Evolutionary conservation across 2,888 invertebrate species (phyloP), one percentile per base, ranked within the genome.

Genomic region (Lamproptera curius): DNA sequence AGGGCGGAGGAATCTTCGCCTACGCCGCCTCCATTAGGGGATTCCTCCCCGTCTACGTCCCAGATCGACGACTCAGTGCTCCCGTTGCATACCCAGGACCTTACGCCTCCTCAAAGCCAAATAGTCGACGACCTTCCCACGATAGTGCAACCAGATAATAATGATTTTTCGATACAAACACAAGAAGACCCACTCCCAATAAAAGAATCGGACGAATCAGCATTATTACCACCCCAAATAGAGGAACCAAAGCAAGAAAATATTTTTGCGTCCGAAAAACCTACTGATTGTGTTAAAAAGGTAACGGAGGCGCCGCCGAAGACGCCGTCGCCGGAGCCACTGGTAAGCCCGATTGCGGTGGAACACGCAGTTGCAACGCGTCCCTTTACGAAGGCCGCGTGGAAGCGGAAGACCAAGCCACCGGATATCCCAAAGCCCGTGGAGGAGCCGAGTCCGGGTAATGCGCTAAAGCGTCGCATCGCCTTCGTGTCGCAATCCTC

Each of bases 401-500:
- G 90, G 90, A 80, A 76, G 56, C 73, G 81, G 10, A 75, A 72
- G 39, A 76, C 74, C 48, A 72, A 70, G 46, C 54, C 59, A 13
- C 67, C 70, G 14, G 79, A 70, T 67, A 89, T 81, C 78, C 89
- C 70, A 58, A 78, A 75, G 55, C 74, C 74, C 2, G 65, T 76
- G 41, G 88, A 88, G 64, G 81, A 82, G 59, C 85, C 86, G 52
- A 85, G 84, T 45, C 81, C 87, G 33, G 85, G 77, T 53, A 82
- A 70, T 64, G 78, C 87, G 43, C 59, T 79, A 54, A 76, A 88
- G 43, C 80, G 90, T 8, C 84, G 89, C 14, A 85, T 90, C 46
- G 84, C 84, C 35, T 90, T 90, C 63, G 88, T 90, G 46, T 81
- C 89, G 51, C 90, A 90, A 56, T 74, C 88, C 46, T 85, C 89